A percentile compares a stretch with the other conserved stretches of the same genome.
phyloP scores from a whole-genome alignment of 2,888 invertebrate genomes.

The Acanthopleura granulata region DNA sequence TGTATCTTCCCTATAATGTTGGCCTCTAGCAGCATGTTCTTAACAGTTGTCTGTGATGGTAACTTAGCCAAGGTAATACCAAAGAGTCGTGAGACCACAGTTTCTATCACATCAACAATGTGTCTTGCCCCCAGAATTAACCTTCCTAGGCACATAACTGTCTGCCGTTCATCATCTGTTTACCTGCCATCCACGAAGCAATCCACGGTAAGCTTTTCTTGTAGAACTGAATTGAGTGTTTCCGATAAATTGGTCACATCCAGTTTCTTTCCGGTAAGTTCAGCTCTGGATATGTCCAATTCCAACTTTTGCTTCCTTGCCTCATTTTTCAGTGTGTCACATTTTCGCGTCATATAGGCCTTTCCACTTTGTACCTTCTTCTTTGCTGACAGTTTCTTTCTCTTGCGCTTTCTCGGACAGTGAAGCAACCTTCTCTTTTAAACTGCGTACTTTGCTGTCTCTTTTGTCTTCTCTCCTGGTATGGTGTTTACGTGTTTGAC shows the following conservation, averaged over 20 bases:
- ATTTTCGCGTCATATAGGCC: background rate
- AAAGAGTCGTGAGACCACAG: background rate
- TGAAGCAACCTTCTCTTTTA: no score
- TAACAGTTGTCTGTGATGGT: slow-evolving; percentile 5
- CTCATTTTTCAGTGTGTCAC: background rate
- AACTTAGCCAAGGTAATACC: background rate
- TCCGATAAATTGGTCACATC: background rate
- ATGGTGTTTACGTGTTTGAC: background rate
- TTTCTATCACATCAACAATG: no score
- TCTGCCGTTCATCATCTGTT: background rate
- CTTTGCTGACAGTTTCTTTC: background rate
- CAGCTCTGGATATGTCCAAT: background rate
- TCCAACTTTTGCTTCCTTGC: background rate
- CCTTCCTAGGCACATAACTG: slow-evolving; percentile 1
- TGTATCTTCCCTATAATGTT: slow-evolving; percentile 6
- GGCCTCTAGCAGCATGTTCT: no score
- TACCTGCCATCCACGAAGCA: background rate
- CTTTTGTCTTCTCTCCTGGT: no score
- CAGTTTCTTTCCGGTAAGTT: background rate
- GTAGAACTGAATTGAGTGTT: background rate
- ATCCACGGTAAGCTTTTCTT: no score
- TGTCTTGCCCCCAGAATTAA: background rate
- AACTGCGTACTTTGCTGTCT: background rate
- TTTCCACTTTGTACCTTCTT: background rate
- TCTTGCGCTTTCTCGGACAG: no score